Evolutionary conservation across 2,888 invertebrate genomes (phyloP), one percentile per base, ranked within the genome.

Genomic region (Cybosia mesomella): DNA sequence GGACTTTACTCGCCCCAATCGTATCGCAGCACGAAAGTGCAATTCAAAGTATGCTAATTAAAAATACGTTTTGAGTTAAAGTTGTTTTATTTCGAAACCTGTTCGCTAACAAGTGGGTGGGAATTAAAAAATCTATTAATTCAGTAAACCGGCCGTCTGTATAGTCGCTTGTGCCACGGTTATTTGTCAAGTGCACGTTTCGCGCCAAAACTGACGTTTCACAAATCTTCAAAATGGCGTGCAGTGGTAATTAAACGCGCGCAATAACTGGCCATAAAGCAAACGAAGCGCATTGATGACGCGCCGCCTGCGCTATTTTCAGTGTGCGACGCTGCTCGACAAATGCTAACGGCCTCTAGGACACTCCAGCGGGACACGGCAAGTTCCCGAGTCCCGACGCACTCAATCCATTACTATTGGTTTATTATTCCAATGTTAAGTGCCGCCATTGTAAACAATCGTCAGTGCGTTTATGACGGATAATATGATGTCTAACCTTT

Each of bases 261-360:
- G 93, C 92, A 92, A 92, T 92, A 92, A 91, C 91, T 91, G 91
- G 87, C 88, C 91, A 91, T 92, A 91, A 92, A 92, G 89, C 90
- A 90, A 90, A 89, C 90, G 89, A 87, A 87, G 89, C 91, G 90
- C 91, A 88, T 87, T 88, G 92, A 90, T 92, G 94, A 92, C 91
- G 92, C 89, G 84, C 87, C 89, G 86, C 83, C 82, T 82, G 89
- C 82, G 92, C 92, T 94, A 94, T 94, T 94, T 81, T 92, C 89
- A 85, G 93, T 91, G 87, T 84, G 77, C 89, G 87, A 84, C 90
- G 91, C 92, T 92, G 89, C 92, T 89, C 92, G 89, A 91, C 92
- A 93, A 94, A 94, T 94, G 94, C 92, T 95, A 95, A 95, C 90
- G 94, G 91, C 94, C 94, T 93, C 92, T 92, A 91, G 93, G 93